Percentiles rank a stretch among this genome's conserved stretches.
Evolutionary conservation across 2,797 vertebrate genomes (phyloP).

Genomic region (Melanotaenia pygmaea): DNA sequence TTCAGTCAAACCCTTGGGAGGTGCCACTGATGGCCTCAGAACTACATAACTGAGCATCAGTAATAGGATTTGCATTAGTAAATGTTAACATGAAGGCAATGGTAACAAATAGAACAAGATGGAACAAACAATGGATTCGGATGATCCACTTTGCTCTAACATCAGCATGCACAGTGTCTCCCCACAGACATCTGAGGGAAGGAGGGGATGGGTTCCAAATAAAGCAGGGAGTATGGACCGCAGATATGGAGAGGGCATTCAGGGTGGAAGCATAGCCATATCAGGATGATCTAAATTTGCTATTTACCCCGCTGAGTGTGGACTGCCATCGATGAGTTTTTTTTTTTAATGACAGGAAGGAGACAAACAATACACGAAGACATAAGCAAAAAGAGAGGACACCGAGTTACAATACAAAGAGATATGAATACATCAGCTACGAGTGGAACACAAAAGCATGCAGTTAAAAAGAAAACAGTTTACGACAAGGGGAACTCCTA

Average conservation of each 20-base stretch:
- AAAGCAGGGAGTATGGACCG: constrained; percentile 64
- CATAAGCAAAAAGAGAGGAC: constrained; percentile 84
- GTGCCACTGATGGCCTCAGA: constrained; percentile 57
- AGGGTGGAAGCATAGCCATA: constrained; percentile 74
- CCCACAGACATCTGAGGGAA: constrained; percentile 63
- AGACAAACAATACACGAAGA: constrained; percentile 84
- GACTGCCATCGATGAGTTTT: constrained; percentile 89
- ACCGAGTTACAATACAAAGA: constrained; percentile 79
- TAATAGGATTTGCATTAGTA: constrained; percentile 74
- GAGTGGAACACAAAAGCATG: constrained; percentile 72
- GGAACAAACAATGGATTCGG: constrained; percentile 65
- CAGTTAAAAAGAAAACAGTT: constrained; percentile 68
- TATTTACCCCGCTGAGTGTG: constrained; percentile 97
- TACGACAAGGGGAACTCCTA: constrained; percentile 33
- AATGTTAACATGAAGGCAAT: constrained; percentile 64
- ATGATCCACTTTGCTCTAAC: constrained; percentile 44
- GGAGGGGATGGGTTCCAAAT: constrained; percentile 42
- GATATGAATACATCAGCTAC: constrained; percentile 74
- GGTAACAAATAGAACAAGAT: constrained; percentile 68
- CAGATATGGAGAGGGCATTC: constrained; percentile 70
- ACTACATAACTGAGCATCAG: constrained; percentile 54
- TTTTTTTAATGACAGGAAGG: constrained; percentile 81
- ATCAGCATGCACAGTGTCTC: constrained; percentile 77
- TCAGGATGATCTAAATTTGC: constrained; percentile 80
- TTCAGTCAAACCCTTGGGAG: constrained; percentile 66